phyloP scores from a whole-genome alignment of 2,113 vertebrate species.

The Brachypodius melanocephalos region DNA sequence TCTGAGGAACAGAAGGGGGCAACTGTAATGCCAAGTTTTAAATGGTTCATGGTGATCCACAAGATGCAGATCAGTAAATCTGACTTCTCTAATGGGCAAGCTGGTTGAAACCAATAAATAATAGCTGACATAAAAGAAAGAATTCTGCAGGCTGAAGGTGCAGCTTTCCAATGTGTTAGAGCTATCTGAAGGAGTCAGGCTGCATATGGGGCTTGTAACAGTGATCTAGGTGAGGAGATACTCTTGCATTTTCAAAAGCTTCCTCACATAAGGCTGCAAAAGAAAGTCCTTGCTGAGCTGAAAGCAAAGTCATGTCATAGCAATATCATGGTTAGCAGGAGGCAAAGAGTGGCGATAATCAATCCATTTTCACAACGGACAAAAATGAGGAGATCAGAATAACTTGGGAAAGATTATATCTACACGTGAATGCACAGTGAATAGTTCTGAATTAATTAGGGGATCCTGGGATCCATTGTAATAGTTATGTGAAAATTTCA shows the following conservation, averaged over 20 bases:
- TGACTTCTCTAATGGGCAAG: not conserved
- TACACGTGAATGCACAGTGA: not conserved
- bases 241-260: not conserved
- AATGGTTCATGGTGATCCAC: not conserved
- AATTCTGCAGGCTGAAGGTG: not conserved
- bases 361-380: not conserved
- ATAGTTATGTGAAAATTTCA: not conserved
- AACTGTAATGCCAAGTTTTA: constrained; percentile 27
- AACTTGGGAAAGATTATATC: not conserved
- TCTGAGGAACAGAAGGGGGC: constrained; percentile 41
- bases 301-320: not conserved
- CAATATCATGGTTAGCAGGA: not conserved
- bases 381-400: not conserved
- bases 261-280: not conserved
- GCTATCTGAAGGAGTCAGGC: not conserved
- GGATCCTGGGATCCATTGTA: not conserved
- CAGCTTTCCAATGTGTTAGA: not conserved
- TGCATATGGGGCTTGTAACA: not conserved
- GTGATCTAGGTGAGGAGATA: not conserved
- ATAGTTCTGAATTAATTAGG: not conserved
- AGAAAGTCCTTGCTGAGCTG: not conserved
- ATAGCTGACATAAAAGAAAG: not conserved
- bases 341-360: not conserved
- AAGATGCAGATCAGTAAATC: constrained; percentile 14
- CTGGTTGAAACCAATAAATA: not conserved